Evolutionary conservation across 2,797 vertebrate species (phyloP), one percentile per base, ranked within the genome.

Genomic region (Chanos chanos): DNA sequence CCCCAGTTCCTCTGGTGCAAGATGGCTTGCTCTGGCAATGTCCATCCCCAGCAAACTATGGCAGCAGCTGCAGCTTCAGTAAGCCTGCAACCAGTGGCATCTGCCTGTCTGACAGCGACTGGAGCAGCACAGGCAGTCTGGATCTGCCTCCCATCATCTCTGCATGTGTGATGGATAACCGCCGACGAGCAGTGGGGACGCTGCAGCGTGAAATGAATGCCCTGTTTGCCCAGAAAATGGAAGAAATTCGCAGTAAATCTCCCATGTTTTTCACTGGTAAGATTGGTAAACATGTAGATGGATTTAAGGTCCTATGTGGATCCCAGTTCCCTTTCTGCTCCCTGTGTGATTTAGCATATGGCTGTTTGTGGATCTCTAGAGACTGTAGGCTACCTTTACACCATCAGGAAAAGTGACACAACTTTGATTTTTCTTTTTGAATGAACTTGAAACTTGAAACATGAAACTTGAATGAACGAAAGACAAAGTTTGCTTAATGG

Each of bases 161-260:
- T 5, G 60, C 51, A 56, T 82, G 72, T 10, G 80, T 83, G 64
- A 79, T 89, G 1, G 93, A 94, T 83, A 83, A 82, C 63, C 82
- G 85, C 71, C 87, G 81, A 79, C 90, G 91, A 77, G 93, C 91
- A 8, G 89, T 79, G 3, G 94, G 96, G 76, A 96, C 94, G 57
- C 90, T 96, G 48, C 96, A 97, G 86, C 88, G 93, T 36, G 97
- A 99, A 90, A 95, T 98, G 94, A 97, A 95, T 3, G 91, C 94
- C 77, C 88, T 98, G 79, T 97, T 96, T 66, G 76, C 90, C 72
- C 94, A 93, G 90, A 98, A 97, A 86, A 87, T 98, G 93, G 93
- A 98, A 76, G 95, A 97, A 87, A 89, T 97, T 80, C 94, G 91
- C 81, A 93, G 92, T 85, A 93, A 94, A 81, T 94, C 94, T 72